Evolutionary conservation across 2,797 vertebrate species (phyloP).

Genomic region (Gymnothorax reevesii): DNA sequence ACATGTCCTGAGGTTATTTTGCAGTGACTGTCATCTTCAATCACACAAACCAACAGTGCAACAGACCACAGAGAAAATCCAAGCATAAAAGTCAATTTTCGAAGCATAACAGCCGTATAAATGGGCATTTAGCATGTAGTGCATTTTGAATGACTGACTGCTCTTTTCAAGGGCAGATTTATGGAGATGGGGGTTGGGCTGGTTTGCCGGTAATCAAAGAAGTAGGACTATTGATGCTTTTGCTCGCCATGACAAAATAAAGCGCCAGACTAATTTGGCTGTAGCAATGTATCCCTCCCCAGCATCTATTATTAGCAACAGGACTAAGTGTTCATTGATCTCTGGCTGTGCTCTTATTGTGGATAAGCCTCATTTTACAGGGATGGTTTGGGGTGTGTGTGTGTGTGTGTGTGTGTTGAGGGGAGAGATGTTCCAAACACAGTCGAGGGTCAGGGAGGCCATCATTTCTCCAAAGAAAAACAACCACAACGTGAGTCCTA

Average conservation of each 20-base stretch:
- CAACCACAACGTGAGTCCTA: neutral
- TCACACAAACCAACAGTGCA: neutral
- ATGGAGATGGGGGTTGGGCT: neutral
- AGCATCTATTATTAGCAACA: conserved; percentile 58
- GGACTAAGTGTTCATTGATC: conserved; percentile 52
- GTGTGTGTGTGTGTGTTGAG: neutral
- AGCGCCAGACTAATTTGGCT: conserved; percentile 58
- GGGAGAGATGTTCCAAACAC: conserved; percentile 55
- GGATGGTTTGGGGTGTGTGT: neutral
- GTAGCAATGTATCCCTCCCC: conserved; percentile 55
- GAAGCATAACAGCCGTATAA: neutral
- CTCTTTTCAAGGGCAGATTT: neutral
- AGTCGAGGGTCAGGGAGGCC: conserved; percentile 54
- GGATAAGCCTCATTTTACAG: conserved; percentile 53
- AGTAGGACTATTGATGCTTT: conserved; percentile 53
- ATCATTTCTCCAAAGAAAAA: conserved; percentile 32
- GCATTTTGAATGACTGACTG: neutral
- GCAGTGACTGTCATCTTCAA: neutral
- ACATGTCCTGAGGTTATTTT: neutral
- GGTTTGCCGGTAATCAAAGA: conserved; percentile 38
- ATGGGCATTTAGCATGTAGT: neutral
- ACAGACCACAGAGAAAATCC: neutral
- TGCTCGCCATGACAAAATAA: conserved; percentile 60
- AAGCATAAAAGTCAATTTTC: neutral
- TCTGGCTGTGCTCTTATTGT: conserved; percentile 50